Evolutionary conservation across 2,888 invertebrate genomes (phyloP), one percentile per base, ranked within the genome.

Genomic region (Strigamia transsilvanica): DNA sequence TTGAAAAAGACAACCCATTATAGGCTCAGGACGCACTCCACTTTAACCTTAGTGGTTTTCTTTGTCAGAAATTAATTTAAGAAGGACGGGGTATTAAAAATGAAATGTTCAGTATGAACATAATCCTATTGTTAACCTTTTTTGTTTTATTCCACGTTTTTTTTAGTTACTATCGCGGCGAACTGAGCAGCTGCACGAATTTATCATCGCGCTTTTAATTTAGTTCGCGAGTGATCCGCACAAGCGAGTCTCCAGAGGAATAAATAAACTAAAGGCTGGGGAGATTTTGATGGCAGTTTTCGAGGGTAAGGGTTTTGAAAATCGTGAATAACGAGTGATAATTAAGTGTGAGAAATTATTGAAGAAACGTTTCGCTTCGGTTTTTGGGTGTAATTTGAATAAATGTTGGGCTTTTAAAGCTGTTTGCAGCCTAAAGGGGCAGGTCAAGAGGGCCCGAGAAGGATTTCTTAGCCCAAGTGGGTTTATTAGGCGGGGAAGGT

Each of bases 1-100:
- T 73, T 73, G 73, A 73, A 73, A 73, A 73, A 73, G 73, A 73
- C 73, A 73, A 73, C 73, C 61, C 73, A 73, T 73, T 73, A 73
- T 66, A 27, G 73, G 32, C 56, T 56, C n/a, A 56, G 18, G n/a
- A 56, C 18, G n/a, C 18, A 73, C 73, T 73, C 23, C 61, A 66
- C 61, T 66, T 21, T 66, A 23, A 66, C 61, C 61, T 66, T 21
- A 21, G 61, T 66, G 61, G 18, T 73, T 73, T 73, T 32, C 32
- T 13, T 32, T 73, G 27, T 32, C n/a, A 27, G 73, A 73, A 32
- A 73, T 73, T 73, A 73, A 73, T 73, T 73, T 73, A 73, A n/a
- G 23, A 12, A 66, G 12, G 18, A 66, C 12, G n/a, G 46, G 46
- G 46, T n/a, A 46, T 46, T 46, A 46, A 46, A n/a, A 13, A n/a